Base-by-base conservation (phyloP, 2,797 vertebrate genomes). In the Anguilla marmorata region DNA sequence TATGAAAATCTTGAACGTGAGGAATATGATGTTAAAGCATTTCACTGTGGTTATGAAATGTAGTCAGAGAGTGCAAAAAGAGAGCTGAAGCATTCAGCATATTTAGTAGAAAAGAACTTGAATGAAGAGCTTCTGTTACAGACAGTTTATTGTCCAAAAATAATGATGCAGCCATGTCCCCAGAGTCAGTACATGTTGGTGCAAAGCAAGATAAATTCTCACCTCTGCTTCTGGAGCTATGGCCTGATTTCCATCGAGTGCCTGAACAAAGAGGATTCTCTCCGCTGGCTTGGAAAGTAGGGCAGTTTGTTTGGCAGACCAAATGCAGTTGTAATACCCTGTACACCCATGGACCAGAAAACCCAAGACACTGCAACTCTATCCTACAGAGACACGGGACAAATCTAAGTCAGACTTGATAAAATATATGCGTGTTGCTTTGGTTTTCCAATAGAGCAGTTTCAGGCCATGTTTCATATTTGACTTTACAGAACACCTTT, bases 131-230 rank as follows among this genome's bases (percentile, higher is more conserved):
- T 80, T 19, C 37, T 80, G 45, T 82, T n/a, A 7, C 24, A 19
- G 79, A n/a, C 41, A 48, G 79, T 82, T 82, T n/a, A 82, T 82
- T 21, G 50, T 82, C 79, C 79, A 82, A 50, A 82, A 82, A 82
- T 82, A 82, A 82, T 50, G 79, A n/a, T 50, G 45, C 45, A 3
- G 79, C 24, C 41, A 1, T 50, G 4, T 50, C 45, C 79, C 45
- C 33, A 5, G 45, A 14, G 79, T 19, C 79, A 1, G 27, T 50
- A 21, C 21, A n/a, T 82, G 79, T 50, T 50, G 19, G 45, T 82
- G 24, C 79, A 21, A 50, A 45, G 16, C 19, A 50, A 50, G 21
- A 76, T 2, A 50, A 48, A 82, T 24, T 45, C 24, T 48, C 45
- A 50, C 79, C 79, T 50, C 41, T 27, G 45, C 41, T 50, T 82